These are phyloP conservation scores for Albula glossodonta DNA, from an alignment of 2,113 vertebrate species.

Conservation along the genomic window DNA sequence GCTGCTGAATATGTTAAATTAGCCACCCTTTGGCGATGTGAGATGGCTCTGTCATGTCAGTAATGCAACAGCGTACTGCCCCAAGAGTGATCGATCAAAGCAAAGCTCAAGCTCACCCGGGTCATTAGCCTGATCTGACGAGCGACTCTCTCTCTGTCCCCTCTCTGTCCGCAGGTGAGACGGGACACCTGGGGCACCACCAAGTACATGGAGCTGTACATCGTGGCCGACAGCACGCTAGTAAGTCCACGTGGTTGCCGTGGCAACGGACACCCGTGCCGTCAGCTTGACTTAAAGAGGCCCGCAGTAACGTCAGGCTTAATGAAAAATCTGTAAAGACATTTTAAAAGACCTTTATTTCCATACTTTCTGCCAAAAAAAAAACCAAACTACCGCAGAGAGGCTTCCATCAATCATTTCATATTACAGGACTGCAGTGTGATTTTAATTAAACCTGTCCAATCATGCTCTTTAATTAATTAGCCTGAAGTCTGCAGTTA, in stretches of 20 bases:
- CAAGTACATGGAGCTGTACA: constrained; percentile 92
- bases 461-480: neutral
- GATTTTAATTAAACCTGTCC: neutral
- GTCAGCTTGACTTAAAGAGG: neutral
- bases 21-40: neutral
- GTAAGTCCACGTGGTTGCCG: constrained; percentile 66
- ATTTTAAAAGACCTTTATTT: neutral
- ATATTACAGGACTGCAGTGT: neutral
- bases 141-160: constrained; percentile 6
- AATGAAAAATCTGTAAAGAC: neutral
- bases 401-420: neutral
- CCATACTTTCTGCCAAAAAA: neutral
- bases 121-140: neutral
- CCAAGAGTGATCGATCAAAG: neutral
- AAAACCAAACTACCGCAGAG: neutral
- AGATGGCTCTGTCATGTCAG: neutral
- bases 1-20: neutral
- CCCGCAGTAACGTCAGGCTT: neutral
- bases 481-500: neutral
- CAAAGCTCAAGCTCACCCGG: neutral
- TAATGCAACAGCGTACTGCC: neutral
- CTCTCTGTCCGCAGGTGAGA: constrained; percentile 63
- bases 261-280: neutral
- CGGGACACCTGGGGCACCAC: constrained; percentile 74
- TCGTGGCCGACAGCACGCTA: constrained; percentile 88